Conservation (phyloP, 2,113 vertebrate species). For the Dendrocopos noguchii region DNA sequence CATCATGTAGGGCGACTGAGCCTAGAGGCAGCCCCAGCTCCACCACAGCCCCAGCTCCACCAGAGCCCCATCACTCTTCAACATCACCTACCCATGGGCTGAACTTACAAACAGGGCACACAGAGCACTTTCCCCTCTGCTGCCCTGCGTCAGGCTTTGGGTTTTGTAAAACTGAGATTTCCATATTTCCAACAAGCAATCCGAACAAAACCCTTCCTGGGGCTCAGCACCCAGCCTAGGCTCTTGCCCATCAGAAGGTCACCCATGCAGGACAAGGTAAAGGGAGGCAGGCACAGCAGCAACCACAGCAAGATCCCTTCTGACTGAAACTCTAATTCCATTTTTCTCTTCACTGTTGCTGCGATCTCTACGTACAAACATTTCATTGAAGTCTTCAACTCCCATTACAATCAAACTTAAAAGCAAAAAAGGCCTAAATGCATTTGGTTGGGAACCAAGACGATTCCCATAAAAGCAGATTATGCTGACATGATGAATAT, state of each 20-base stretch:
- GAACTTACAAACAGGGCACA: neutral
- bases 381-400: constrained; percentile 80
- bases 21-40: neutral
- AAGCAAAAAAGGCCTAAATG: constrained; percentile 76
- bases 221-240: neutral
- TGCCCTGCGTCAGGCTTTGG: neutral
- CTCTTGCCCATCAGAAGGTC: accelerated
- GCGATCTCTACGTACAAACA: constrained; percentile 67
- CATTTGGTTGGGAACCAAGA: constrained; percentile 81
- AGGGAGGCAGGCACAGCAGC: neutral
- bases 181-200: accelerated
- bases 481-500: constrained; percentile 82
- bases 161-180: neutral
- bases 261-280: neutral
- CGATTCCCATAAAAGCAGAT: constrained; percentile 83
- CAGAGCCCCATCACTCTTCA: neutral
- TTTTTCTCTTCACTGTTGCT: constrained; percentile 42
- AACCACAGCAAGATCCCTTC: neutral
- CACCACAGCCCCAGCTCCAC: neutral
- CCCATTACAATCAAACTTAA: constrained; percentile 79
- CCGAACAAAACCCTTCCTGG: neutral
- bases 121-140: neutral
- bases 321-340: constrained; percentile 38
- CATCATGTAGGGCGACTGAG: neutral
- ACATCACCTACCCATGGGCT: accelerated